Evolutionary conservation across 2,888 invertebrate species (phyloP).

Genomic region (Perizoma affinitatum): DNA sequence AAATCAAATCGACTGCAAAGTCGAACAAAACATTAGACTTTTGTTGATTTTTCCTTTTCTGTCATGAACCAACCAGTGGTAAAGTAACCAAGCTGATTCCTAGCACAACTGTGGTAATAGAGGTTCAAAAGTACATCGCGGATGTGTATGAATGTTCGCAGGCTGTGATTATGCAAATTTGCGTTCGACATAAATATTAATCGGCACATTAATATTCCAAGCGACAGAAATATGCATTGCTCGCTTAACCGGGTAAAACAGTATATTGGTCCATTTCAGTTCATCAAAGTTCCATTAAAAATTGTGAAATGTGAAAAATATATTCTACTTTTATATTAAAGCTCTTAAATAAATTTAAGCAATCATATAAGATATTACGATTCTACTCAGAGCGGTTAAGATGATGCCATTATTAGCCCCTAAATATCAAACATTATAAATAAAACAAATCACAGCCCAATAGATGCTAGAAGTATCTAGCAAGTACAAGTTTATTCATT

Average conservation of each 20-base stretch:
- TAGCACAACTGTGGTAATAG: conserved; percentile 44
- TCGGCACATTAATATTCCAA: conserved; percentile 81
- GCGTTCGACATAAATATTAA: conserved; percentile 82
- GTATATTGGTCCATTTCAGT: conserved; percentile 56
- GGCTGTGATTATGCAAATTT: conserved; percentile 83
- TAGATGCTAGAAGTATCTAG: background rate
- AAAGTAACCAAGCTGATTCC: background rate
- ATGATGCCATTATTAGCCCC: no score
- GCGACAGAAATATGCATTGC: conserved; percentile 79
- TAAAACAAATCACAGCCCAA: no score
- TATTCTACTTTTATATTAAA: no score
- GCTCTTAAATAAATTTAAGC: no score
- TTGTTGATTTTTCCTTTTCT: no score
- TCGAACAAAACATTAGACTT: no score
- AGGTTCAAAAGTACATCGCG: conserved; percentile 59
- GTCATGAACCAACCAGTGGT: no score
- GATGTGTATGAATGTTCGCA: conserved; percentile 67
- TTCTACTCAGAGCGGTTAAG: no score
- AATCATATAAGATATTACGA: no score
- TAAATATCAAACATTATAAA: no score
- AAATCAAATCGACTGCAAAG: no score
- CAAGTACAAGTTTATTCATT: background rate
- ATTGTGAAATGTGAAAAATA: conserved; percentile 1
- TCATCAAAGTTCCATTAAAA: conserved; percentile 52
- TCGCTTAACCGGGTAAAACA: conserved; percentile 70